Evolutionary conservation across 2,797 vertebrate species (phyloP).

Genomic region (Dendrocincla tyrannina): DNA sequence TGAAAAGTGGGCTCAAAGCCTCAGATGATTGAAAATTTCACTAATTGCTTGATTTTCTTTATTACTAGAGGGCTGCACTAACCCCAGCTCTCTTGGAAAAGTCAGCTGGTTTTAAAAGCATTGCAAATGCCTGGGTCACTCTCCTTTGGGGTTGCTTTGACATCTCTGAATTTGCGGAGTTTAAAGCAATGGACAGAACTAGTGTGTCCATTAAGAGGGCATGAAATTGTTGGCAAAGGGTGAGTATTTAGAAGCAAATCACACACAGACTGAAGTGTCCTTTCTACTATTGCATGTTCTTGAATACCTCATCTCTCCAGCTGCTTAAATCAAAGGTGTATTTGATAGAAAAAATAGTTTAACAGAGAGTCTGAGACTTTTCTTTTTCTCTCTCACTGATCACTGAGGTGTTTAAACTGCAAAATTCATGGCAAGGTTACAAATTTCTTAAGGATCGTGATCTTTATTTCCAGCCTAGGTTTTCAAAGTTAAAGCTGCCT

Average conservation of each 20-base stretch:
- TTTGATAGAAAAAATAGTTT: not conserved
- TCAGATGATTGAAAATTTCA: not conserved
- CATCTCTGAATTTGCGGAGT: not conserved
- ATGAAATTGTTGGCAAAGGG: not conserved
- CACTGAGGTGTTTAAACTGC: not conserved
- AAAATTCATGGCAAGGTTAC: not conserved
- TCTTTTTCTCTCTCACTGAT: not conserved
- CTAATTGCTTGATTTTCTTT: not conserved
- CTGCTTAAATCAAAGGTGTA: not conserved
- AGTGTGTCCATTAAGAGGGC: fast-evolving
- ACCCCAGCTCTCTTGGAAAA: not conserved
- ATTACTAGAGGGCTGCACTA: not conserved
- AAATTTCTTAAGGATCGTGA: not conserved
- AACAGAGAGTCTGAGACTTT: not conserved
- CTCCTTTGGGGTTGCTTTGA: not conserved
- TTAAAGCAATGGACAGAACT: not conserved
- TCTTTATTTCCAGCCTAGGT: not conserved
- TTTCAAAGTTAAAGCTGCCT: not conserved
- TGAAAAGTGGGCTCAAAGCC: not conserved
- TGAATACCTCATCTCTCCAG: not conserved
- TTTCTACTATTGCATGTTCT: not conserved
- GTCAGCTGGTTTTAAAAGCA: not conserved
- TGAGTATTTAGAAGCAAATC: not conserved
- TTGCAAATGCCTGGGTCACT: not conserved
- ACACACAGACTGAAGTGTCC: not conserved